Conservation (phyloP, 2,797 vertebrate genomes). For the Pampus argenteus region DNA sequence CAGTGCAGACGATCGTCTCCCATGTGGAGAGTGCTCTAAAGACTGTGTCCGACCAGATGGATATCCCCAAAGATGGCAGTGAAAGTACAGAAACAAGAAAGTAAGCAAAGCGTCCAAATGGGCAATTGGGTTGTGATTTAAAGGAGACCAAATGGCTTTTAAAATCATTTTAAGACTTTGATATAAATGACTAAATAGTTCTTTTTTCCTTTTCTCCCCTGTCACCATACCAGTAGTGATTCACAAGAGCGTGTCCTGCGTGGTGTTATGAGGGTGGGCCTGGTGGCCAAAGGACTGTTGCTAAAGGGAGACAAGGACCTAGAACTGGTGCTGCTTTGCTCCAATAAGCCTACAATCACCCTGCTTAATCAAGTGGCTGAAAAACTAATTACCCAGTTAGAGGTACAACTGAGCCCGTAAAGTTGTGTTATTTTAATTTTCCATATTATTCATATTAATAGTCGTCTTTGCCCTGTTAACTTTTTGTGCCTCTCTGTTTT, state of each 20-base stretch:
- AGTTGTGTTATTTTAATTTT: neutral
- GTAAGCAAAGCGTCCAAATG: conserved; percentile 60
- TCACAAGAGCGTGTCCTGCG: conserved; percentile 87
- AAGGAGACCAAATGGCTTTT: neutral
- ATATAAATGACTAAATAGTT: neutral
- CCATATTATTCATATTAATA: neutral
- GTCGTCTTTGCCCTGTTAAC: neutral
- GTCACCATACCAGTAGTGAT: conserved; percentile 35
- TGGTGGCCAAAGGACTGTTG: conserved; percentile 94
- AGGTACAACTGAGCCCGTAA: conserved; percentile 56
- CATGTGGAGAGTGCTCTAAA: conserved; percentile 93
- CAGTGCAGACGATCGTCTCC: conserved; percentile 93
- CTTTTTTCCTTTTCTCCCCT: neutral
- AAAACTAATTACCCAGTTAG: conserved; percentile 87
- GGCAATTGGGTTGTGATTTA: neutral
- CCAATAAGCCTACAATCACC: conserved; percentile 89
- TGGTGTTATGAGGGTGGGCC: conserved; percentile 95
- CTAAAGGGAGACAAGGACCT: conserved; percentile 93
- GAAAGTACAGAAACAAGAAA: conserved; percentile 67
- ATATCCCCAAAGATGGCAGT: conserved; percentile 85
- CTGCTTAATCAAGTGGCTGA: conserved; percentile 91
- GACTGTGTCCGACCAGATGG: conserved; percentile 91
- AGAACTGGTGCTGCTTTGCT: conserved; percentile 93
- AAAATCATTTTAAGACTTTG: neutral
- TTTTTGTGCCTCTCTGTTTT: neutral